Percentiles rank a stretch among this genome's conserved stretches.
phyloP scores from a whole-genome alignment of 2,888 invertebrate species.

The Agonopterix subpropinquella region DNA sequence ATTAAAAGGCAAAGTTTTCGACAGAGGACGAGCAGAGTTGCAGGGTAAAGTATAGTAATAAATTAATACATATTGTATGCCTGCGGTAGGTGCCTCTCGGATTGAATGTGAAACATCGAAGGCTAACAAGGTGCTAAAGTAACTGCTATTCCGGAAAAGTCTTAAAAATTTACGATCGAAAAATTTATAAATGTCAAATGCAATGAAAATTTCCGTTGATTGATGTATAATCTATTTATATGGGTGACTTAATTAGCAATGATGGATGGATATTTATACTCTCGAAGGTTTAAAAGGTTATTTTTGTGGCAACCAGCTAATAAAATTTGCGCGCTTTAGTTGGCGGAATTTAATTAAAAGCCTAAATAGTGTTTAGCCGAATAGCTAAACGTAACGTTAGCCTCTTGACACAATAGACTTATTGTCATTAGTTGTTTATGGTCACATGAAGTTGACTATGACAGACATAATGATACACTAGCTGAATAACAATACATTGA shows the following conservation, averaged over 20 bases:
- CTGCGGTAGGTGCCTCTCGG: slow-evolving; percentile 55
- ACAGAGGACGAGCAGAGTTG: not conserved
- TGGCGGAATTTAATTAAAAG: too few species aligned
- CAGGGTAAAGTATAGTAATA: not conserved
- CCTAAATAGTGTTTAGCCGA: too few species aligned
- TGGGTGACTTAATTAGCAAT: not conserved
- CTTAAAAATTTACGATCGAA: slow-evolving; percentile 48
- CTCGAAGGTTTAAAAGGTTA: too few species aligned
- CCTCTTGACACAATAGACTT: too few species aligned
- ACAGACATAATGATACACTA: too few species aligned
- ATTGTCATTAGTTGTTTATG: too few species aligned
- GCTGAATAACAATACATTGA: too few species aligned
- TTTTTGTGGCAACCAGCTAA: too few species aligned
- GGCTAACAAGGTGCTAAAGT: slow-evolving; percentile 68
- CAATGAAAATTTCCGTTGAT: slow-evolving; percentile 14
- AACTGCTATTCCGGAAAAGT: slow-evolving; percentile 53
- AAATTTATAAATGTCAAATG: slow-evolving; percentile 33
- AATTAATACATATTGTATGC: slow-evolving; percentile 7
- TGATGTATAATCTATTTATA: not conserved
- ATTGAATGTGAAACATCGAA: slow-evolving; percentile 43
- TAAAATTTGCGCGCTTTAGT: too few species aligned
- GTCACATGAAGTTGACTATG: too few species aligned
- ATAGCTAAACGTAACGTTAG: too few species aligned
- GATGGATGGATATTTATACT: too few species aligned
- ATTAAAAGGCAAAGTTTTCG: not conserved